Evolutionary conservation across 1,140 invertebrate species (phyloP).

Genomic region (Tetramorium parvispinum): DNA sequence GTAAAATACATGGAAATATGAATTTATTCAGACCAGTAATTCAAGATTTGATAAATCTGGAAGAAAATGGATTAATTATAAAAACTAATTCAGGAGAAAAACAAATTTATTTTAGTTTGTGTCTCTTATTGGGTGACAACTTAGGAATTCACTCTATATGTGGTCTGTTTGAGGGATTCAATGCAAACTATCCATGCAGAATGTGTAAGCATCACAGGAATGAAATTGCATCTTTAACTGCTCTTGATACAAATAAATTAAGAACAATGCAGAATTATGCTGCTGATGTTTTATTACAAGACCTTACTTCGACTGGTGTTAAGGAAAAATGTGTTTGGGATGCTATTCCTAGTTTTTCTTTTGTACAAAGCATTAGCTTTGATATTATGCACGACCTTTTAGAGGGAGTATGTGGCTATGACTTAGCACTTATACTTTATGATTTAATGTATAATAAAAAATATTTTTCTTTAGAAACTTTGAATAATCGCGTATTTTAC

Average conservation of each 20-base stretch:
- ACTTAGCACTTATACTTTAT: neutral
- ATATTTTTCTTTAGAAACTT: conserved; percentile 6
- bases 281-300: conserved; percentile 9
- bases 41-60: conserved; percentile 2
- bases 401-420: conserved; percentile 12
- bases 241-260: conserved; percentile 19
- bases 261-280: neutral
- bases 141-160: conserved; percentile 44
- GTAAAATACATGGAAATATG: conserved; percentile 24
- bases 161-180: conserved; percentile 23
- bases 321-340: conserved; percentile 8
- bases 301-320: neutral
- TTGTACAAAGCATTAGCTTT: conserved; percentile 2
- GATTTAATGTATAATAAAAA: conserved; percentile 13
- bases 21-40: conserved; percentile 13
- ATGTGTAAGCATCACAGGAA: conserved; percentile 16
- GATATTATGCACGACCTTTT: conserved; percentile 24
- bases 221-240: neutral
- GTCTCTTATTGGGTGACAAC: conserved; percentile 35
- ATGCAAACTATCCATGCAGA: conserved; percentile 30
- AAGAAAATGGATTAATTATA: conserved; percentile 18
- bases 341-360: neutral
- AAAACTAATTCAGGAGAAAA: neutral
- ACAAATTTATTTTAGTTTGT: conserved; percentile 39
- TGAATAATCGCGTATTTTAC: neutral